Base-by-base conservation (phyloP, 2,797 vertebrate genomes). In the Pseudochirops corinnae region DNA sequence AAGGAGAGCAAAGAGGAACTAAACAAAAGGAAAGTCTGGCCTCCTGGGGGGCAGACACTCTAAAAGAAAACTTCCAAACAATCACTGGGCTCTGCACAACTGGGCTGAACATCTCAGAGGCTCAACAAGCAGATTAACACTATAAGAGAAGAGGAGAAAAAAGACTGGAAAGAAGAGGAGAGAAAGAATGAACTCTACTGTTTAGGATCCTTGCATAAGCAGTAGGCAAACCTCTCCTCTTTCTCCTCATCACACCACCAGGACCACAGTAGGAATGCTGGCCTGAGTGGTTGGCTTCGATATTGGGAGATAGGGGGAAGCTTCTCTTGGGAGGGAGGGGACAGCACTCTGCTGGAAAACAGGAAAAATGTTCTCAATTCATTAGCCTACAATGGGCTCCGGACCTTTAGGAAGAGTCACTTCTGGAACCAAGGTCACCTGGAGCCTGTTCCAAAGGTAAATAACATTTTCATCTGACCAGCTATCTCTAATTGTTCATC, bases 371-470 rank as follows among this genome's bases (percentile, higher is more conserved):
- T 1, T 33, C 24, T 3, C 33, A 39, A 56, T 18, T n/a, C 24
- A 24, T 5, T 18, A 9, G 31, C 50, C 33, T 24, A 31, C 31
- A 50, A 74, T 18, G 50, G 4, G 56, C 60, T 96, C 60, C 55
- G 74, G 67, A 91, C 55, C 55, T 92, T 39, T 87, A 56, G 56
- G 53, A 92, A 16, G 26, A 93, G 53, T 11, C 12, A 58, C 28
- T 26, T 26, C 56, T 93, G 60, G 57, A 91, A 56, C 57, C 92
- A 60, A 91, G 92, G 92, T 93, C 90, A 56, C 50, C 56, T 21
- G n/a, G 33, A 52, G 92, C 1, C 55, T 5, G 9, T 90, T 90
- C 67, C 11, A 50, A 93, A 92, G 55, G 55, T 11, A 62, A 96
- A 60, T 21, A 93, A 56, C 13, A 13, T 10, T 56, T 24, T 57